Evolutionary conservation across 2,797 vertebrate species (phyloP).

Genomic region (Onychomys arenicola): DNA sequence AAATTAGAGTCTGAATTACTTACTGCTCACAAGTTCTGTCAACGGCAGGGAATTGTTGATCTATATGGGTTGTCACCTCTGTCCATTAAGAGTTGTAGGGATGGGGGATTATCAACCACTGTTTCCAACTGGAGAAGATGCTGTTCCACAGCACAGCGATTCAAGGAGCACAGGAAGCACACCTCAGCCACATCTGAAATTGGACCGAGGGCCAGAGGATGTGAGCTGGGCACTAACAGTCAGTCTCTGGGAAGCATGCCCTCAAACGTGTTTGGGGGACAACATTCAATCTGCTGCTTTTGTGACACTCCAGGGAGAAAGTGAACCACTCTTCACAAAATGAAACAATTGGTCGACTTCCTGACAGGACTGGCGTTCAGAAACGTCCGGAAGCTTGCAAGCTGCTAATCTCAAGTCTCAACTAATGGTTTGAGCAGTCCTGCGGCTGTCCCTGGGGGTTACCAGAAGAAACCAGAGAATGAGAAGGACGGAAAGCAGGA

Average conservation of each 20-base stretch:
- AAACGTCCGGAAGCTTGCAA: constrained; percentile 56
- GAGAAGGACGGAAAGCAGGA: constrained; percentile 26
- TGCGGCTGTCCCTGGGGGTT: neutral
- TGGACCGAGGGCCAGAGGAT: neutral
- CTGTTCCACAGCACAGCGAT: neutral
- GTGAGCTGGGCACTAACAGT: neutral
- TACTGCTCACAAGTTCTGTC: neutral
- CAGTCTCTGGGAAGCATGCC: neutral
- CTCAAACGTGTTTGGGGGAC: neutral
- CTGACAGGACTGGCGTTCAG: neutral
- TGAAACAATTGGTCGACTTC: constrained; percentile 26
- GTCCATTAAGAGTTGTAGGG: neutral
- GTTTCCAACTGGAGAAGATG: neutral
- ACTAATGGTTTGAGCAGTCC: constrained; percentile 48
- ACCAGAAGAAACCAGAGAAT: constrained; percentile 32
- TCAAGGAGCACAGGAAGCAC: neutral
- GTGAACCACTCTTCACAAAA: constrained; percentile 36
- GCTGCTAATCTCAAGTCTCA: constrained; percentile 25
- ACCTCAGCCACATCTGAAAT: neutral
- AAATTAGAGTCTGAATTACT: neutral
- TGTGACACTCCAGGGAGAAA: constrained; percentile 40
- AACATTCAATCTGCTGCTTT: neutral
- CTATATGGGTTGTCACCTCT: neutral
- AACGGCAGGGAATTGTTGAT: neutral
- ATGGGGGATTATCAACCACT: neutral